phyloP scores from a whole-genome alignment of 2,113 vertebrate species.

The Eurypyga helias region DNA sequence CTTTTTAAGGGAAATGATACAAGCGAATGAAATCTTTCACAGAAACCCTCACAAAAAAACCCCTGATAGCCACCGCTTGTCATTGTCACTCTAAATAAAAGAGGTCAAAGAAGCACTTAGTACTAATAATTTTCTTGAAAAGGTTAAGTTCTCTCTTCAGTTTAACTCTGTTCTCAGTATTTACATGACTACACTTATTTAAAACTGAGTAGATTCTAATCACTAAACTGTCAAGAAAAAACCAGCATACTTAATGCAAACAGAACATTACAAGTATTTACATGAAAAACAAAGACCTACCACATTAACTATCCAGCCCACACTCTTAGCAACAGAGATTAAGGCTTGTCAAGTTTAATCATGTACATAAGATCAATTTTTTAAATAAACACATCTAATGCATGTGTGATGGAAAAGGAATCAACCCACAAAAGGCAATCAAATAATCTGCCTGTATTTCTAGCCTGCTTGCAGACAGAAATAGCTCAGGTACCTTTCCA shows the following conservation, averaged over 20 bases:
- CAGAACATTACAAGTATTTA: constrained; percentile 12
- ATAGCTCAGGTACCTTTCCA: accelerated
- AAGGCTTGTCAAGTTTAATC: constrained; percentile 21
- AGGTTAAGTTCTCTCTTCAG: neutral
- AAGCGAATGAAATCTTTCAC: neutral
- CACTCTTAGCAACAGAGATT: neutral
- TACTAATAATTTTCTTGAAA: constrained; percentile 5
- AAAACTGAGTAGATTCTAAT: constrained; percentile 38
- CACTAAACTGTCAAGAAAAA: neutral
- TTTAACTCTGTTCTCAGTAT: neutral
- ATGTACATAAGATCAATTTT: neutral
- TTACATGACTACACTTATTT: constrained; percentile 17
- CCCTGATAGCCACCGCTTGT: neutral
- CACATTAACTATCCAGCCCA: neutral
- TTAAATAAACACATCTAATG: neutral
- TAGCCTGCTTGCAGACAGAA: neutral
- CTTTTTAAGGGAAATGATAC: neutral
- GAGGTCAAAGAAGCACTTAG: neutral
- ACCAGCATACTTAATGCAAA: neutral
- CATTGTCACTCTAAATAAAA: neutral
- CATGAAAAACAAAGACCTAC: constrained; percentile 44
- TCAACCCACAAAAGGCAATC: neutral
- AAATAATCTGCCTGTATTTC: neutral
- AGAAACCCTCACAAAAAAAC: neutral
- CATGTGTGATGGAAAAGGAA: neutral